Evolutionary conservation across 30 jellyfish, hydroid and myxozoan species (phyloP).

Genomic region (Turritopsis rubra): DNA sequence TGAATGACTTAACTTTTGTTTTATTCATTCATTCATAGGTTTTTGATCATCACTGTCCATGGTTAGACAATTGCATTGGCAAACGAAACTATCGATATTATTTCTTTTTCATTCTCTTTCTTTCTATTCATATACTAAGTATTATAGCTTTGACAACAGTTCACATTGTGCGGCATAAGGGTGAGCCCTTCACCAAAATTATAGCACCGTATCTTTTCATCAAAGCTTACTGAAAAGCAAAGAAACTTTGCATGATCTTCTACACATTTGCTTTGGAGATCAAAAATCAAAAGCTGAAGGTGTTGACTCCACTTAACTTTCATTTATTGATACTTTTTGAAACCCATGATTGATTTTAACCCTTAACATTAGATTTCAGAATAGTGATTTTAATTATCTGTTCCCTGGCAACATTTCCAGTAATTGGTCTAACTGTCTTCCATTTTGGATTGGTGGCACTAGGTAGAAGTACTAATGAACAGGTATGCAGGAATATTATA

Average conservation of each 20-base stretch:
- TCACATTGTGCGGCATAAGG: slow-evolving; percentile 41
- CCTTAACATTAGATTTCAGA: slow-evolving; percentile 27
- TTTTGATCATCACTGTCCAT: slow-evolving; percentile 98
- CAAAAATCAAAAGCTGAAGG: too few relatives aligned
- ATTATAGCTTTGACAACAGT: slow-evolving; percentile 50
- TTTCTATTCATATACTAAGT: slow-evolving; percentile 72
- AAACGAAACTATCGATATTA: slow-evolving; percentile 80
- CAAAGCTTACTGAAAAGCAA: not conserved
- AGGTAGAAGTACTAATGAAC: slow-evolving; percentile 97
- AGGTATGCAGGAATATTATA: slow-evolving; percentile 38
- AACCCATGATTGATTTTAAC: not conserved
- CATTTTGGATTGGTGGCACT: slow-evolving; percentile 87
- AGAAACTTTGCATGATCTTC: not conserved
- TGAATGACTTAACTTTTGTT: not conserved
- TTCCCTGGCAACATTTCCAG: slow-evolving; percentile 86
- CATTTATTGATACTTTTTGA: too few relatives aligned
- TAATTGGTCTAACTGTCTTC: slow-evolving; percentile 78
- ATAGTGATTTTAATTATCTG: slow-evolving; percentile 45
- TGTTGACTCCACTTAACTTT: not conserved
- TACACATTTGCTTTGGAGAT: too few relatives aligned
- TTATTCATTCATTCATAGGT: slow-evolving; percentile 34
- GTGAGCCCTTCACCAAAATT: slow-evolving; percentile 21
- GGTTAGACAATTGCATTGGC: slow-evolving; percentile 99
- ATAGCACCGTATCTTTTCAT: slow-evolving; percentile 83
- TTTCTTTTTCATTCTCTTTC: slow-evolving; percentile 63